A percentile compares a stretch with the other conserved stretches of the same genome.
Conservation (phyloP, 2,888 invertebrate genomes). For the Cecidostiba fungosa region DNA sequence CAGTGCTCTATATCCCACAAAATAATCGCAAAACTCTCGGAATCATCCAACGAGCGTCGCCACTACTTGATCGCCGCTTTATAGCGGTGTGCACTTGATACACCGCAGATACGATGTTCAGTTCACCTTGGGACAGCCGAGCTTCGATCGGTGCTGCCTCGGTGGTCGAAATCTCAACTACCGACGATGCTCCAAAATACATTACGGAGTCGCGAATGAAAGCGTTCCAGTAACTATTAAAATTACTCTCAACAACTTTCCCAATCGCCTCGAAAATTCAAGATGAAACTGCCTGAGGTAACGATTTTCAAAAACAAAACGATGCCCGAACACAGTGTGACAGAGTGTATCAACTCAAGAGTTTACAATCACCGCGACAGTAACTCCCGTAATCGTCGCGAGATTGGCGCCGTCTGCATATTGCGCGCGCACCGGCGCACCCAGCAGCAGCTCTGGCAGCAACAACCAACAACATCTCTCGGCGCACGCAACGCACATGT, state of each 20-base stretch:
- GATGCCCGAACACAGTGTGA: no score
- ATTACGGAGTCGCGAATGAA: not conserved
- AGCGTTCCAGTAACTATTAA: not conserved
- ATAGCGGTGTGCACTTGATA: not conserved
- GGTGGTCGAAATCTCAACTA: not conserved
- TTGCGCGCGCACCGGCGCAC: slow-evolving; percentile 8
- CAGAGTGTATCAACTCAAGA: no score
- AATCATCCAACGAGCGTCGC: no score
- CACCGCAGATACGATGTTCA: not conserved
- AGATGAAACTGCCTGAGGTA: no score
- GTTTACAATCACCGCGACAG: not conserved
- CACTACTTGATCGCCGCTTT: not conserved
- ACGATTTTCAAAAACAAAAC: no score
- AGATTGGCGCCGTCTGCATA: not conserved
- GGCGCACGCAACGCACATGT: slow-evolving; percentile 1
- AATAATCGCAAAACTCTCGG: not conserved
- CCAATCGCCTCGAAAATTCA: not conserved
- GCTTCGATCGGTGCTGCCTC: not conserved
- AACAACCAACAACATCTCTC: slow-evolving; percentile 1
- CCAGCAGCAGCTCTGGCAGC: slow-evolving; percentile 6
- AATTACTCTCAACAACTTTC: not conserved
- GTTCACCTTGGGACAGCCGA: not conserved
- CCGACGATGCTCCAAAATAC: not conserved
- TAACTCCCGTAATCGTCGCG: not conserved
- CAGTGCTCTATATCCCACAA: not conserved